Evolutionary conservation across 2,113 vertebrate species (phyloP), one percentile per base, ranked within the genome.

Genomic region (Istiophorus platypterus): DNA sequence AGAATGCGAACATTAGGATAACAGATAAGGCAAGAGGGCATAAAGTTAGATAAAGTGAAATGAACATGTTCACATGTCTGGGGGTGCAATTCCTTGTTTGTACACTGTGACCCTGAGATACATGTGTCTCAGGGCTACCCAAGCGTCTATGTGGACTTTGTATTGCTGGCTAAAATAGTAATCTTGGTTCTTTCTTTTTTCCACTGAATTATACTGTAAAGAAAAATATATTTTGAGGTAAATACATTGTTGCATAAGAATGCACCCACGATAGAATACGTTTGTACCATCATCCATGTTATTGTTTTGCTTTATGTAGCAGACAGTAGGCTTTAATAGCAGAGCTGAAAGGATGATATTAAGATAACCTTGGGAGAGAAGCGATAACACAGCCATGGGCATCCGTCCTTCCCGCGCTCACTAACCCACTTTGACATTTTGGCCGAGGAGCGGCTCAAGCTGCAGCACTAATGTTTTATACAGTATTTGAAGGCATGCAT

Each of bases 301-400:
- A 70, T 82, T 82, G 61, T 91, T 87, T 85, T 87, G 65, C 56
- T 76, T 84, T 69, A 64, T 91, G 85, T 79, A 70, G 76, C 47
- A 54, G 54, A 62, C 70, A 57, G 65, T 84, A 85, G 47, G 88
- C 88, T 84, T 72, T 89, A 89, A 87, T 88, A 78, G 85, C 78
- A 37, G 59, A 42, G 68, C 61, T 67, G 79, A 61, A 62, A 78
- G 57, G 85, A 86, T 82, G 85, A 86, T 92, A 85, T 92, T 85
- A 88, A 84, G 85, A 92, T 95, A 95, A 95, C 93, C 94, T 95
- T 94, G 93, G 81, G 87, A 90, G 80, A 84, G 80, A 82, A 84
- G 84, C 56, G 84, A 90, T 88, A 89, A 89, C 80, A 77, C 74
- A 72, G 90, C 92, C 85, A 78, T 68, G 52, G 91, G 92, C 91